Evolutionary conservation across 2,797 vertebrate genomes (phyloP).

Genomic region (Periophthalmus magnuspinnatus): DNA sequence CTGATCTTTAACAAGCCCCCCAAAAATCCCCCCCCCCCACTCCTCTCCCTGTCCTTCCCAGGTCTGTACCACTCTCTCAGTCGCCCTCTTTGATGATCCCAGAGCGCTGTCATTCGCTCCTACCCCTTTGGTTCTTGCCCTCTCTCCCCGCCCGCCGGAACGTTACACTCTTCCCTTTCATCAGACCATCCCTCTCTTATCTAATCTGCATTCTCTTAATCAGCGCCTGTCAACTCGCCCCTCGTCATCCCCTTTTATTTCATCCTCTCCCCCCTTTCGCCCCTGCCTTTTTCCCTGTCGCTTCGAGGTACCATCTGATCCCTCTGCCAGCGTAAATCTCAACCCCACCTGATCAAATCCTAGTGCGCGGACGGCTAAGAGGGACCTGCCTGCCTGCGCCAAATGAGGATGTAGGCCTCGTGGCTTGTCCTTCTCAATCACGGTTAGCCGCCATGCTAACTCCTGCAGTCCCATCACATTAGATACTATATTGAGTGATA

Average conservation of each 20-base stretch:
- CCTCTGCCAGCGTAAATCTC: slow-evolving; percentile 53
- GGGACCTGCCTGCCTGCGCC: slow-evolving; percentile 30
- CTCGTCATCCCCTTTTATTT: slow-evolving; percentile 69
- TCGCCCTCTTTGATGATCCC: too few species aligned
- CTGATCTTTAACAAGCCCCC: slow-evolving; percentile 43
- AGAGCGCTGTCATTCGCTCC: slow-evolving; percentile 55
- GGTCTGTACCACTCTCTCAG: slow-evolving; percentile 35
- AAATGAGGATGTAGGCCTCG: slow-evolving; percentile 49
- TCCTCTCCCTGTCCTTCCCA: slow-evolving; percentile 36
- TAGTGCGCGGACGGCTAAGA: slow-evolving; percentile 49
- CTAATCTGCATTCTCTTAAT: slow-evolving; percentile 76
- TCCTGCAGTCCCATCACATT: slow-evolving; percentile 49
- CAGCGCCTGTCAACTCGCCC: slow-evolving; percentile 65
- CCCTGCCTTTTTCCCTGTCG: too few species aligned
- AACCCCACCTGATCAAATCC: slow-evolving; percentile 55
- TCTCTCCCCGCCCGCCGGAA: slow-evolving; percentile 33
- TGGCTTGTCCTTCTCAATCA: slow-evolving; percentile 59
- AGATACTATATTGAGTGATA: slow-evolving; percentile 56
- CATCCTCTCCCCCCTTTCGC: slow-evolving; percentile 37
- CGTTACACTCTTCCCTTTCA: slow-evolving; percentile 62
- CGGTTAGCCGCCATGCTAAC: slow-evolving; percentile 54
- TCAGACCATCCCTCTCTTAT: slow-evolving; percentile 61
- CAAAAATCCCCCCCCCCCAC: slow-evolving; percentile 23
- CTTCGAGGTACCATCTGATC: too few species aligned
- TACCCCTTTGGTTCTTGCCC: slow-evolving; percentile 60